Conservation (phyloP, 2,113 vertebrate genomes). For the Poeciliopsis prolifica region DNA sequence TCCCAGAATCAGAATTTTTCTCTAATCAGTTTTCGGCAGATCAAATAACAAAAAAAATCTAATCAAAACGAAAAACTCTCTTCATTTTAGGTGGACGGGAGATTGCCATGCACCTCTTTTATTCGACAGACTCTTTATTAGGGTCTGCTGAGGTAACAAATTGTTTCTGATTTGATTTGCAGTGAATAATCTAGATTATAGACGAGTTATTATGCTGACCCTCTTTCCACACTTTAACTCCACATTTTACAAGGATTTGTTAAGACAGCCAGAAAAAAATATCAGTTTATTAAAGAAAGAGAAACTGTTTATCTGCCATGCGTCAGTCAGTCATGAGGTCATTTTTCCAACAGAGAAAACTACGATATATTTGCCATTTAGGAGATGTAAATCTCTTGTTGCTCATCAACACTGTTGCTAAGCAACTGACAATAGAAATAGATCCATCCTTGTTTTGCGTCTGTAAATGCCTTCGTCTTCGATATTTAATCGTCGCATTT, state of each 20-base stretch:
- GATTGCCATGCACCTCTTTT: not conserved
- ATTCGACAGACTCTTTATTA: not conserved
- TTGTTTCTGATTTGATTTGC: not conserved
- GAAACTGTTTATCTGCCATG: not conserved
- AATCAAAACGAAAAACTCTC: not conserved
- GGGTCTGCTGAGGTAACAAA: not conserved
- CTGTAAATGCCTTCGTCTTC: not conserved
- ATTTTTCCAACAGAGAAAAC: slow-evolving; percentile 3
- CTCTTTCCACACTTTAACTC: not conserved
- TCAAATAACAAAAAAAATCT: not conserved
- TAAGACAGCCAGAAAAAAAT: not conserved
- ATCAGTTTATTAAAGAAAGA: not conserved
- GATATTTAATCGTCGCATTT: not conserved
- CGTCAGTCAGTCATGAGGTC: slow-evolving; percentile 1
- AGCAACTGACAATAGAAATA: slow-evolving; percentile 20
- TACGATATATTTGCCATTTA: slow-evolving; percentile 6
- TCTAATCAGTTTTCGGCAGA: not conserved
- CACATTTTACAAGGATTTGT: not conserved
- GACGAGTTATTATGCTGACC: too few species aligned
- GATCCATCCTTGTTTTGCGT: not conserved
- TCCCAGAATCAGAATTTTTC: not conserved
- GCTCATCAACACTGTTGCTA: slow-evolving; percentile 17
- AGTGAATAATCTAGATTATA: too few species aligned
- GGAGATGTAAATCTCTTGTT: not conserved
- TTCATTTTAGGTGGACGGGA: not conserved